A percentile compares a stretch with the other conserved stretches of the same genome.
phyloP scores from a whole-genome alignment of 2,113 vertebrate species.

The Epinephelus cyanopodus region DNA sequence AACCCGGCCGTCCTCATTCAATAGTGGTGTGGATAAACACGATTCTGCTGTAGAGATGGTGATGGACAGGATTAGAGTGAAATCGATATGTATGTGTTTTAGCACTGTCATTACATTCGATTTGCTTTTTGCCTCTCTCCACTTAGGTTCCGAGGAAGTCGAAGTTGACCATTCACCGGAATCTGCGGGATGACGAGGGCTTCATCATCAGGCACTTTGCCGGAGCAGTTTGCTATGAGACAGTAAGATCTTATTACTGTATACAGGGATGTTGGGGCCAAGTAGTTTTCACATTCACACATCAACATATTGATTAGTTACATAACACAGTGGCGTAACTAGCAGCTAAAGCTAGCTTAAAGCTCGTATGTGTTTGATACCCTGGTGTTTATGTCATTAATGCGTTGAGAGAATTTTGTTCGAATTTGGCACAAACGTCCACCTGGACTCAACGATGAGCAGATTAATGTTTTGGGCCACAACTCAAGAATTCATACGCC shows the following conservation, averaged over 20 bases:
- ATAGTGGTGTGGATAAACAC: slow-evolving; percentile 19
- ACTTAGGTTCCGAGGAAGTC: slow-evolving; percentile 96
- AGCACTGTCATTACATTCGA: slow-evolving; percentile 6
- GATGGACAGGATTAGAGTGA: slow-evolving; percentile 21
- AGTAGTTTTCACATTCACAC: not conserved
- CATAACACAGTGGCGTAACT: not conserved
- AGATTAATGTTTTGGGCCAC: no score
- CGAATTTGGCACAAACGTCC: no score
- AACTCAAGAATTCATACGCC: no score
- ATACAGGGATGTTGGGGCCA: not conserved
- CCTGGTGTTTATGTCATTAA: not conserved
- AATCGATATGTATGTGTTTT: slow-evolving; percentile 46
- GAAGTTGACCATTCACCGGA: slow-evolving; percentile 94
- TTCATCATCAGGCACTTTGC: slow-evolving; percentile 98
- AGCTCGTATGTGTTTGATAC: not conserved
- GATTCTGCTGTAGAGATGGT: slow-evolving; percentile 5
- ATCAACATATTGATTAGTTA: not conserved
- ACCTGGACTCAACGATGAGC: no score
- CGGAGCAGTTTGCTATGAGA: slow-evolving; percentile 98
- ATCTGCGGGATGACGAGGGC: slow-evolving; percentile 96
- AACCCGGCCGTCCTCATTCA: not conserved
- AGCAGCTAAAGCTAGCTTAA: not conserved
- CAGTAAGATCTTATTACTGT: slow-evolving; percentile 81
- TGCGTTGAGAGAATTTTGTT: no score
- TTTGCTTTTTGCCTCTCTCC: slow-evolving; percentile 22